A percentile compares a stretch with the other conserved stretches of the same genome.
phyloP scores from a whole-genome alignment of 2,888 invertebrate species.

The Synanthedon vespiformis region DNA sequence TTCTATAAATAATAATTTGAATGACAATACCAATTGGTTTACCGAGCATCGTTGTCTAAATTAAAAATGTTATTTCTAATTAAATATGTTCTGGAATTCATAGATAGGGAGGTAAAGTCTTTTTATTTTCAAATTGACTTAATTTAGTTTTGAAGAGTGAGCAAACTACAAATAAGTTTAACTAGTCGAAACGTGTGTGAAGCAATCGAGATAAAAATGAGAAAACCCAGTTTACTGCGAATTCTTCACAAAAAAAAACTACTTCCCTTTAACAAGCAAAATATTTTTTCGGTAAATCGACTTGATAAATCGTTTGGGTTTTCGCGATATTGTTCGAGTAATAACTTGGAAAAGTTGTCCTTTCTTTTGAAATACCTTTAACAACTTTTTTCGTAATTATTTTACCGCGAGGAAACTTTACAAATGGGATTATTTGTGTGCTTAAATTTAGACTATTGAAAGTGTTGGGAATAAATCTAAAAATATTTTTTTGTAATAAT shows the following conservation, averaged over 20 bases:
- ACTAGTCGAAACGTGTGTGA: neutral
- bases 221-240: neutral
- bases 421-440: constrained; percentile 1
- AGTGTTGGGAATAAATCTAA: too few species aligned
- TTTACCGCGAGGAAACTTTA: constrained; percentile 21
- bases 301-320: constrained; percentile 14
- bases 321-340: constrained; percentile 14
- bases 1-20: neutral
- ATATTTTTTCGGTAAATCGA: constrained; percentile 15
- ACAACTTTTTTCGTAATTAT: constrained; percentile 11
- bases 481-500: too few species aligned
- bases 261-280: constrained; percentile 16
- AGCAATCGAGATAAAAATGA: neutral
- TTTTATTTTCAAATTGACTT: too few species aligned
- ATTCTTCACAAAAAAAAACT: constrained; percentile 7
- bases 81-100: too few species aligned
- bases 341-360: constrained; percentile 17
- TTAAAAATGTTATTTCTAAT: too few species aligned
- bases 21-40: neutral
- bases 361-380: constrained; percentile 12
- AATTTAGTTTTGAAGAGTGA: too few species aligned
- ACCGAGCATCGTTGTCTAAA: too few species aligned
- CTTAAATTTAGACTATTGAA: too few species aligned
- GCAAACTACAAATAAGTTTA: too few species aligned
- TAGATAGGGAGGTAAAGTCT: too few species aligned